These are phyloP conservation scores for Drosophila auraria DNA, from an alignment of 1,140 invertebrate genomes.

Conservation along the genomic window DNA sequence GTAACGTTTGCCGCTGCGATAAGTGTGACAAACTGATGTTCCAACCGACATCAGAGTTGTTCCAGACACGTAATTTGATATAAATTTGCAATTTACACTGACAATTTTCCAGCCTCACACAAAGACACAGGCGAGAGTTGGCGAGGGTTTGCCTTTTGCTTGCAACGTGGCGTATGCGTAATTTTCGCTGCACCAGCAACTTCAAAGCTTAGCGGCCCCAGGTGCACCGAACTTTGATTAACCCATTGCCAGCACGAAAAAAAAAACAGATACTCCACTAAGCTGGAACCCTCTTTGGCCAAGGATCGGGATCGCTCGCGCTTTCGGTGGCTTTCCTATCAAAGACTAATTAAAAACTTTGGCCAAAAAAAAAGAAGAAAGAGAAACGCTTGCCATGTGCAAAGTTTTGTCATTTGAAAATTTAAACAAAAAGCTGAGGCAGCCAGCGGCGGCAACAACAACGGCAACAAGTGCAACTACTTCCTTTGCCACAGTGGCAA, in stretches of 20 bases:
- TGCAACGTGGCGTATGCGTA: constrained; percentile 71
- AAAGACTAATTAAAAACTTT: constrained; percentile 84
- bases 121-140: not conserved
- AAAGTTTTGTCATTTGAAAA: constrained; percentile 82
- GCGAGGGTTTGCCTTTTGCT: constrained; percentile 29
- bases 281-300: constrained; percentile 32
- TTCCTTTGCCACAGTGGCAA: constrained; percentile 48
- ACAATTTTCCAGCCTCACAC: constrained; percentile 49
- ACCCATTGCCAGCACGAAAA: constrained; percentile 14
- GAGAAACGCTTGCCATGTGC: constrained; percentile 48
- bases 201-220: constrained; percentile 52
- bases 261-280: constrained; percentile 12
- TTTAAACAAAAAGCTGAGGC: constrained; percentile 75
- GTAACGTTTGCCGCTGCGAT: constrained; percentile 50
- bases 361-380: constrained; percentile 45
- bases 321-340: constrained; percentile 71
- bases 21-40: constrained; percentile 70
- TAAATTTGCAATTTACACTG: constrained; percentile 75
- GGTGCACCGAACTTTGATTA: constrained; percentile 76
- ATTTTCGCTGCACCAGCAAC: constrained; percentile 40
- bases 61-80: constrained; percentile 65
- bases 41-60: constrained; percentile 9
- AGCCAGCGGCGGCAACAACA: constrained; percentile 49
- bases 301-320: constrained; percentile 10
- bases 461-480: constrained; percentile 49